Percentiles rank a stretch among this genome's conserved stretches.
phyloP scores from a whole-genome alignment of 1,140 invertebrate species.

The Agraylea sexmaculata region DNA sequence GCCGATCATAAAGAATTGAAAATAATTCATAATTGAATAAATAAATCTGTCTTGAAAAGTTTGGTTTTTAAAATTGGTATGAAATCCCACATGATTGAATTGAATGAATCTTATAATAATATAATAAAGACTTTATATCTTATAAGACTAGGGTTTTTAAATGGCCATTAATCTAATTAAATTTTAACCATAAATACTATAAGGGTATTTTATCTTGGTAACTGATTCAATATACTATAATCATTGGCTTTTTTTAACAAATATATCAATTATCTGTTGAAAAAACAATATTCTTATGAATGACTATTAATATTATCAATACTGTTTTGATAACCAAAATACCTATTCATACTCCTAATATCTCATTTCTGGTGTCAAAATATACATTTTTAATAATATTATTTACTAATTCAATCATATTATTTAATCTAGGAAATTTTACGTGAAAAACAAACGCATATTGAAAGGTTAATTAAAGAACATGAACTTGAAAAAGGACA shows the following conservation, averaged over 20 bases:
- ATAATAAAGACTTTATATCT: too few relatives aligned
- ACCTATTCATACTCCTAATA: background rate
- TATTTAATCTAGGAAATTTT: constrained; percentile 71
- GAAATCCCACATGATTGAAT: too few relatives aligned
- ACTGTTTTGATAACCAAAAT: background rate
- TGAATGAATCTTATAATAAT: too few relatives aligned
- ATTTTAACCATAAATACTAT: too few relatives aligned
- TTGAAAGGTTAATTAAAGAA: constrained; percentile 81
- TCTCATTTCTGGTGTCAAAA: constrained; percentile 1
- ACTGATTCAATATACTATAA: background rate
- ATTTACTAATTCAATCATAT: constrained; percentile 4
- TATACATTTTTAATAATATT: background rate
- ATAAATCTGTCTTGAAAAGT: background rate
- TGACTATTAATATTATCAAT: background rate
- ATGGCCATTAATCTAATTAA: too few relatives aligned
- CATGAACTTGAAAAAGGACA: constrained; percentile 79
- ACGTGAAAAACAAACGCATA: constrained; percentile 86
- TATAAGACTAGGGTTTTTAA: too few relatives aligned
- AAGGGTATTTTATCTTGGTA: too few relatives aligned
- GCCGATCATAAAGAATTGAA: too few relatives aligned
- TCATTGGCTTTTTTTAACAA: background rate
- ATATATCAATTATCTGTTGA: background rate
- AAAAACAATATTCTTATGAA: background rate
- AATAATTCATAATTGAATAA: constrained; percentile 4
- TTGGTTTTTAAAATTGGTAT: too few relatives aligned